Percentiles rank a stretch among this genome's conserved stretches.
phyloP scores from a whole-genome alignment of 2,888 invertebrate genomes.

The Erpobdella octoculata region DNA sequence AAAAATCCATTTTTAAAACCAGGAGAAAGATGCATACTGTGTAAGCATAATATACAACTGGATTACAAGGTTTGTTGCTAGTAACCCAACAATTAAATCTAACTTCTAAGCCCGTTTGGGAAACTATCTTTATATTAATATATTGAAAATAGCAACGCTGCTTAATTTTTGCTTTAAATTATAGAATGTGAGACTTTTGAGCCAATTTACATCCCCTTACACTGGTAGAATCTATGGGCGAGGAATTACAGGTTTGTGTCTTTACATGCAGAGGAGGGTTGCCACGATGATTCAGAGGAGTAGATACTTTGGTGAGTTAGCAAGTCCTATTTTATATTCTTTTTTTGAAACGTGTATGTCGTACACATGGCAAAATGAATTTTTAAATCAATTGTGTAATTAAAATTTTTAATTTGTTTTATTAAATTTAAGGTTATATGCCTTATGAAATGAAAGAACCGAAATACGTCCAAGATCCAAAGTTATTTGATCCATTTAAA shows the following conservation, averaged over 20 bases:
- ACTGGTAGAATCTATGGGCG: constrained; percentile 84
- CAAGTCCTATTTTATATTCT: not conserved
- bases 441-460: constrained; percentile 71
- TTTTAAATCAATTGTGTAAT: not conserved
- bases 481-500: constrained; percentile 77
- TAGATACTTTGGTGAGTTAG: constrained; percentile 61
- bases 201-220: constrained; percentile 89
- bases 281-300: constrained; percentile 69
- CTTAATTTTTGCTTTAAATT: not conserved
- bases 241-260: constrained; percentile 87
- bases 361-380: not conserved
- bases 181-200: constrained; percentile 73
- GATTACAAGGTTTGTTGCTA: constrained; percentile 69
- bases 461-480: constrained; percentile 75
- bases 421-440: constrained; percentile 62
- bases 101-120: not conserved
- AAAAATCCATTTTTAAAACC: constrained; percentile 70
- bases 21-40: constrained; percentile 68
- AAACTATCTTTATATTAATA: not conserved
- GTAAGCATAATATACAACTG: constrained; percentile 70
- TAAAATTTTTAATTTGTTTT: not conserved
- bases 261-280: constrained; percentile 67
- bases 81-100: not conserved
- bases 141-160: not conserved
- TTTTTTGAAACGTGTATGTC: not conserved